Percentiles rank a stretch among this genome's conserved stretches.
Evolutionary conservation across 2,888 invertebrate genomes (phyloP).

Genomic region (Colostygia pectinataria): DNA sequence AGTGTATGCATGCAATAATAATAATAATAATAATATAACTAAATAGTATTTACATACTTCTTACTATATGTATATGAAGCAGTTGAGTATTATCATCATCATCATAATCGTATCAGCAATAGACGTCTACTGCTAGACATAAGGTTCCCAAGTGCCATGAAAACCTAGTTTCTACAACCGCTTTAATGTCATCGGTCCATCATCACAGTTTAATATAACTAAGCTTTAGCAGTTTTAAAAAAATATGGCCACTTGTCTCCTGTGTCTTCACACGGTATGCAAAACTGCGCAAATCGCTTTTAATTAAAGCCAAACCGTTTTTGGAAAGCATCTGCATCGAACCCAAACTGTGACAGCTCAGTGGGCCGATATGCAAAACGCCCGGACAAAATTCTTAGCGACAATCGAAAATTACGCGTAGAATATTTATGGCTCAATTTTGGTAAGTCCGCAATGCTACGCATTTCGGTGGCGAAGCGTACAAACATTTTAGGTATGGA

Average conservation of each 20-base stretch:
- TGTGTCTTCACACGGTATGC: slow-evolving; percentile 5
- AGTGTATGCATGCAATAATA: no score
- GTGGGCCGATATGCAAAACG: slow-evolving; percentile 61
- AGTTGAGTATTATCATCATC: no score
- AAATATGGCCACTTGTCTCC: background rate
- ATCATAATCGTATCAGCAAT: no score
- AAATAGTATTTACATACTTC: no score
- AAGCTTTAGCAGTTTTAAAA: no score
- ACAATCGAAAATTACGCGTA: slow-evolving; percentile 70
- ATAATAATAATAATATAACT: no score
- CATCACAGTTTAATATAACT: no score
- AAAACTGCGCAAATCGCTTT: slow-evolving; percentile 22
- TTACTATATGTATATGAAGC: no score
- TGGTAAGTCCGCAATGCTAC: slow-evolving; percentile 56
- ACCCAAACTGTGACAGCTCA: slow-evolving; percentile 43
- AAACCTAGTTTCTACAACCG: no score
- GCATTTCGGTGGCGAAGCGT: slow-evolving; percentile 56
- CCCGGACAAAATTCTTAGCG: slow-evolving; percentile 38
- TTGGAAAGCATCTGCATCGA: slow-evolving; percentile 26
- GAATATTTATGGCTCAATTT: slow-evolving; percentile 80
- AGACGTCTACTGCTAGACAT: no score
- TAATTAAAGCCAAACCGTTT: slow-evolving; percentile 31
- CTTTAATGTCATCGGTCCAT: no score
- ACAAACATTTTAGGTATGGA: slow-evolving; percentile 58
- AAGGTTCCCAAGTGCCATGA: no score